Evolutionary conservation across 1,140 invertebrate genomes (phyloP).

Genomic region (Musca vetustissima): DNA sequence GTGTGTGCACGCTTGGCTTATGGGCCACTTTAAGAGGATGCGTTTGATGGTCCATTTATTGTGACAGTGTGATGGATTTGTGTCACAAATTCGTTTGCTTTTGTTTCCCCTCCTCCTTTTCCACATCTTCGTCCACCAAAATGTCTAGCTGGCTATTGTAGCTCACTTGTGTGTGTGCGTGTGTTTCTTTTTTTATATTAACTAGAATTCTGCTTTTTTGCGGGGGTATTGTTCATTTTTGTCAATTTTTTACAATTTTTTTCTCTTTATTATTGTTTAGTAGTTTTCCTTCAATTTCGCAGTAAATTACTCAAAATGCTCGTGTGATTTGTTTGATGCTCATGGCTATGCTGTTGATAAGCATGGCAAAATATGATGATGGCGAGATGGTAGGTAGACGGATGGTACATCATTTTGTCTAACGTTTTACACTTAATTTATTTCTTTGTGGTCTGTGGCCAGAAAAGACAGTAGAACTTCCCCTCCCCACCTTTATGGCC

Average conservation of each 20-base stretch:
- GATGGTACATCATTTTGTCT: background rate
- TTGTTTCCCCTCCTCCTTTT: background rate
- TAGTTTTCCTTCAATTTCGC: background rate
- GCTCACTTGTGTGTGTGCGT: background rate
- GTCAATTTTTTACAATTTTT: background rate
- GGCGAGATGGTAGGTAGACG: too few species aligned
- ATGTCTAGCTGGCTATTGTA: background rate
- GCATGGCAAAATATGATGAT: too few species aligned
- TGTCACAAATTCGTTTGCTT: slow-evolving; percentile 17
- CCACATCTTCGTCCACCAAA: background rate
- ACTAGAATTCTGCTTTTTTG: background rate
- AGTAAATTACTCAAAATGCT: background rate
- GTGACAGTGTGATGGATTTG: slow-evolving; percentile 26
- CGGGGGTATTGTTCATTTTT: background rate
- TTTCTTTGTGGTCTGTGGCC: background rate
- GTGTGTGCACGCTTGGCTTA: background rate
- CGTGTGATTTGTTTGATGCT: slow-evolving; percentile 3
- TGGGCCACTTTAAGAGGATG: background rate
- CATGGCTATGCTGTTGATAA: too few species aligned
- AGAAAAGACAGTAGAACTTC: background rate
- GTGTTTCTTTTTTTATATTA: background rate
- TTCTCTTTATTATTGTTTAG: background rate
- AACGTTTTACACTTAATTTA: slow-evolving; percentile 17
- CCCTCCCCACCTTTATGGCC: too few species aligned
- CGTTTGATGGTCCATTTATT: slow-evolving; percentile 4